These are phyloP conservation scores for Pteruthius melanotis DNA, from an alignment of 2,113 vertebrate genomes.

Conservation along the genomic window DNA sequence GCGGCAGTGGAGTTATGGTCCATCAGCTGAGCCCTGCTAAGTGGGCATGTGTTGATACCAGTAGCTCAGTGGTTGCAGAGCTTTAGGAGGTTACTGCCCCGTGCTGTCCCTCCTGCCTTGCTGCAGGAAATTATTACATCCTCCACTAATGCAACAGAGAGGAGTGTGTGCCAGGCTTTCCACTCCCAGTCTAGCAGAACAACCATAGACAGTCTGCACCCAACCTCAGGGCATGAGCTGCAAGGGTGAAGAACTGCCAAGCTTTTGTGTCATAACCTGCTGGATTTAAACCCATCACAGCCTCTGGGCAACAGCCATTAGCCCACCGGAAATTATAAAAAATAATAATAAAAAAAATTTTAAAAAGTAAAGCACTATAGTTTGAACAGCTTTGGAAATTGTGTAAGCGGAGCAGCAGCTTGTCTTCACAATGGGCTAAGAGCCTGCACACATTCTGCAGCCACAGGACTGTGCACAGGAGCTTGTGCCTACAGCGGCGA, in stretches of 20 bases:
- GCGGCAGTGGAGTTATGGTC: not conserved
- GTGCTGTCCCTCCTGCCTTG: not conserved
- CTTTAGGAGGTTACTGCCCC: not conserved
- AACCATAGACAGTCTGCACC: not conserved
- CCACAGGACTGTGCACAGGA: not conserved
- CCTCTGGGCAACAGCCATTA: constrained; percentile 6
- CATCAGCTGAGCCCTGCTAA: not conserved
- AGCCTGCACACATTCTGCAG: not conserved
- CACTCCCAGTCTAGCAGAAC: not conserved
- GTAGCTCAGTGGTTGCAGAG: not conserved
- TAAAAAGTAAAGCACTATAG: not conserved
- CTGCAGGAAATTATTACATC: not conserved
- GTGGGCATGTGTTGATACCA: not conserved
- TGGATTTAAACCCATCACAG: not conserved
- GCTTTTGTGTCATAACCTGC: not conserved
- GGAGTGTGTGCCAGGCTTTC: not conserved
- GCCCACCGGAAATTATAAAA: not conserved
- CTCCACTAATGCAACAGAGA: not conserved
- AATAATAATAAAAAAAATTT: not conserved
- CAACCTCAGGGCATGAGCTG: not conserved
- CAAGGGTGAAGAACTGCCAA: constrained; percentile 4
- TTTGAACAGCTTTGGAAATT: not conserved
- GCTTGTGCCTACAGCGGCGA: not conserved
- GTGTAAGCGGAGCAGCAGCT: not conserved
- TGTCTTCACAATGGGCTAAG: not conserved